These are phyloP conservation scores for Sarcophaga caerulescens DNA, from an alignment of 2,888 invertebrate species.

Conservation along the genomic window DNA sequence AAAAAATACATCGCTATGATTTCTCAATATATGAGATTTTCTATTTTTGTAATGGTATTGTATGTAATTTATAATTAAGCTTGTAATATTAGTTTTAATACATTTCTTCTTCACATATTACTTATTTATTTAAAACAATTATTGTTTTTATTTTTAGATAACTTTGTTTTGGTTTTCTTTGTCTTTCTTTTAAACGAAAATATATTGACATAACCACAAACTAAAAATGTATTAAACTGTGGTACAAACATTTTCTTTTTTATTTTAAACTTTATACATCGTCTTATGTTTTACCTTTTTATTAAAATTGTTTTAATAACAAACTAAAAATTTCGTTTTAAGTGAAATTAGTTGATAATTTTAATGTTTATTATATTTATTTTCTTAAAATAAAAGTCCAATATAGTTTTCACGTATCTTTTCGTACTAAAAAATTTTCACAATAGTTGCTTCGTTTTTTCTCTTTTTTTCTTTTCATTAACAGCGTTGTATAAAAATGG, in stretches of 20 bases:
- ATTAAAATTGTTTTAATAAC: conserved; percentile 23
- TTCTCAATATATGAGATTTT: conserved; percentile 48
- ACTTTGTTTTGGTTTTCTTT: conserved; percentile 26
- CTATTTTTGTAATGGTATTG: background rate
- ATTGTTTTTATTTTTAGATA: background rate
- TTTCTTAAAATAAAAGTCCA: conserved; percentile 32
- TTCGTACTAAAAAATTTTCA: conserved; percentile 33
- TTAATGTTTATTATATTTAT: conserved; percentile 10
- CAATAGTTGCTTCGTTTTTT: conserved; percentile 45
- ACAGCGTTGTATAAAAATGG: conserved; percentile 18
- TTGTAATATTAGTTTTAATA: background rate
- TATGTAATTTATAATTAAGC: background rate
- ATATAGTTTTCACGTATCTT: conserved; percentile 46
- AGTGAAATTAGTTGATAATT: conserved; percentile 22
- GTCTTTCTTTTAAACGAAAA: conserved; percentile 29
- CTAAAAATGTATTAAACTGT: background rate
- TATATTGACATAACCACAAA: conserved; percentile 65
- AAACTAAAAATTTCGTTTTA: conserved; percentile 58
- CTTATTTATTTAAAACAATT: background rate
- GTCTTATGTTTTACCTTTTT: conserved; percentile 48
- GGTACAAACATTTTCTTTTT: conserved; percentile 31
- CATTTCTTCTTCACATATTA: background rate
- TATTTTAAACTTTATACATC: background rate
- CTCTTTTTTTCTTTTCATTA: background rate
- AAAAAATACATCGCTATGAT: conserved; percentile 37